A percentile compares a stretch with the other conserved stretches of the same genome.
These are phyloP conservation scores for Xenops minutus DNA, from an alignment of 2,797 vertebrate genomes.

Conservation along the genomic window DNA sequence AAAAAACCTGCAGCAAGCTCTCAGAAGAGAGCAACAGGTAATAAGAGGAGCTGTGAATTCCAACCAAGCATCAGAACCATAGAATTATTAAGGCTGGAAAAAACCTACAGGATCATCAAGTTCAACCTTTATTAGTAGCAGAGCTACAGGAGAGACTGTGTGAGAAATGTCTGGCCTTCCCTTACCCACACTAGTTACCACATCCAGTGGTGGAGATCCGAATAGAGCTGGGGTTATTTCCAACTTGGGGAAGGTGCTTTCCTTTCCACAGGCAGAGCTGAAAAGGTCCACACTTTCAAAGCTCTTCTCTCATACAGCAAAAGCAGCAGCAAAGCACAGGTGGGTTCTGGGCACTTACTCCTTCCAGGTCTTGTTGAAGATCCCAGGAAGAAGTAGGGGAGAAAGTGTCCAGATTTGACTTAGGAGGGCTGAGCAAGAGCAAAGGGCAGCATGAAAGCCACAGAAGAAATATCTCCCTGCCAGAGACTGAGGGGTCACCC, in stretches of 20 bases:
- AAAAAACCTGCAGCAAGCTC: not conserved
- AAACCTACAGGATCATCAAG: not conserved
- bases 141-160: not conserved
- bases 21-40: not conserved
- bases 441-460: not conserved
- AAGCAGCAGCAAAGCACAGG: not conserved
- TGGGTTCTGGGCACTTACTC: not conserved
- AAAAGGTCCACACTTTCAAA: not conserved
- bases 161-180: not conserved
- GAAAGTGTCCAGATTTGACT: not conserved
- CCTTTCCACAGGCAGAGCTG: not conserved
- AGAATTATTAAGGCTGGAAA: not conserved
- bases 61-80: not conserved
- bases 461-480: not conserved
- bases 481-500: not conserved
- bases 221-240: not conserved
- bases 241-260: not conserved
- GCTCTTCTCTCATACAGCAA: not conserved
- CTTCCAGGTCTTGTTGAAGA: not conserved
- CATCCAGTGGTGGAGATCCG: not conserved
- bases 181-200: not conserved
- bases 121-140: not conserved
- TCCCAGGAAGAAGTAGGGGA: not conserved
- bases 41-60: not conserved
- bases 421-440: not conserved